A percentile compares a stretch with the other conserved stretches of the same genome.
phyloP scores from a whole-genome alignment of 2,888 invertebrate species.

The Cremastobaeus sp. region DNA sequence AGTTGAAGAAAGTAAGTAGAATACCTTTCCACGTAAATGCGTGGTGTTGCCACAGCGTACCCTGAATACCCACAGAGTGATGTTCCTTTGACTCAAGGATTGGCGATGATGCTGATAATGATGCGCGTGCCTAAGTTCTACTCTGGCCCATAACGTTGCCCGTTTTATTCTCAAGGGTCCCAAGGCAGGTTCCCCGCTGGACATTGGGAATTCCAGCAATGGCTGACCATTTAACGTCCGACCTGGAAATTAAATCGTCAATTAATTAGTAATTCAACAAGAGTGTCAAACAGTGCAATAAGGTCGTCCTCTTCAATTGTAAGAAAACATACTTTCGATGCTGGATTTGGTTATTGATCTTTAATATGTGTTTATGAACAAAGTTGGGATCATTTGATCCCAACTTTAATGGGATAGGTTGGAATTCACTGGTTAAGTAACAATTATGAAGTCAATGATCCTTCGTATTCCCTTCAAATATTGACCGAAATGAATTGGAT shows the following conservation, averaged over 20 bases:
- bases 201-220: slow-evolving; percentile 89
- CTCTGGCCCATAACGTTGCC: slow-evolving; percentile 88
- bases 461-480: slow-evolving; percentile 23
- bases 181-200: slow-evolving; percentile 79
- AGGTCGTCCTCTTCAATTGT: too few relatives aligned
- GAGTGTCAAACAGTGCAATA: too few relatives aligned
- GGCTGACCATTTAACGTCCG: slow-evolving; percentile 90
- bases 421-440: slow-evolving; percentile 15
- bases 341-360: too few relatives aligned
- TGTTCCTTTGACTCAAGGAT: slow-evolving; percentile 76
- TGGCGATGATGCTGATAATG: slow-evolving; percentile 75
- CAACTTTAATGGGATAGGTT: slow-evolving; percentile 1
- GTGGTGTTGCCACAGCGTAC: slow-evolving; percentile 83
- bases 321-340: too few relatives aligned
- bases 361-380: too few relatives aligned
- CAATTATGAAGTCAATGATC: slow-evolving; percentile 24
- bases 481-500: slow-evolving; percentile 28
- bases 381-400: background rate
- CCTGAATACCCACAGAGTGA: slow-evolving; percentile 86
- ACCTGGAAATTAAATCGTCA: slow-evolving; percentile 83
- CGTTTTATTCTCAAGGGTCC: slow-evolving; percentile 85
- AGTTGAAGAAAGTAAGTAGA: too few relatives aligned
- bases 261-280: too few relatives aligned
- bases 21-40: slow-evolving; percentile 82
- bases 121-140: slow-evolving; percentile 80